These are phyloP conservation scores for Lepidurus apus DNA, from an alignment of 1,140 invertebrate species.

Conservation along the genomic window DNA sequence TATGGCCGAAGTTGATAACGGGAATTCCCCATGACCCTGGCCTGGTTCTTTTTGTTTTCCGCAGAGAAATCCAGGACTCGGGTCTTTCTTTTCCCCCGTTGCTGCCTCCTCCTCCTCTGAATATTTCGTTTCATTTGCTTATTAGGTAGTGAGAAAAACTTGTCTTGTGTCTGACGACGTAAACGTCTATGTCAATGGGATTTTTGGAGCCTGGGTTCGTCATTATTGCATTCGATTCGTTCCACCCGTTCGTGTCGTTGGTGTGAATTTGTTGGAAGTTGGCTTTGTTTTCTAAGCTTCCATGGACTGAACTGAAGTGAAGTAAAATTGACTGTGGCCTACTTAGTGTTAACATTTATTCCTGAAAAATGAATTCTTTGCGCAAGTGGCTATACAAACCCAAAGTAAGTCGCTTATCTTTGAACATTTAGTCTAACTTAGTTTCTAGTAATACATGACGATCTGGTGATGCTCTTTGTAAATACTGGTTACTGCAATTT, in stretches of 20 bases:
- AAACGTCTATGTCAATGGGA: background rate
- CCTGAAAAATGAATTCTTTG: conserved; percentile 72
- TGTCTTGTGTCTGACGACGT: background rate
- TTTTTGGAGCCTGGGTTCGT: background rate
- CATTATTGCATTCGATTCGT: background rate
- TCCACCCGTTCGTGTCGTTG: background rate
- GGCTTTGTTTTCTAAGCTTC: background rate
- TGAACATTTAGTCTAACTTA: background rate
- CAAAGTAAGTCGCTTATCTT: conserved; percentile 58
- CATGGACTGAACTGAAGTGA: conserved; percentile 38
- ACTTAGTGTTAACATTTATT: conserved; percentile 22
- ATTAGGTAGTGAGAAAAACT: background rate
- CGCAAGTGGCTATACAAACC: conserved; percentile 88
- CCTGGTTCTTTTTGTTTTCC: conserved; percentile 17
- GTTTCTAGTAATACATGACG: too few relatives aligned
- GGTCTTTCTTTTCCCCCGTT: conserved; percentile 2
- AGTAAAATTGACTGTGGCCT: conserved; percentile 38
- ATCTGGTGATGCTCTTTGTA: too few relatives aligned
- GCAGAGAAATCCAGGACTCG: conserved; percentile 17
- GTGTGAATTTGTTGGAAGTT: background rate
- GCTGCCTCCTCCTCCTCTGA: background rate
- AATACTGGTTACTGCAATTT: too few relatives aligned
- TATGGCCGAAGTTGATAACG: background rate
- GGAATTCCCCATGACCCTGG: conserved; percentile 17
- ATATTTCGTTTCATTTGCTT: background rate